Percentiles rank a stretch among this genome's conserved stretches.
Conservation (phyloP, 1,140 invertebrate genomes). For the Drosophila suzukii region DNA sequence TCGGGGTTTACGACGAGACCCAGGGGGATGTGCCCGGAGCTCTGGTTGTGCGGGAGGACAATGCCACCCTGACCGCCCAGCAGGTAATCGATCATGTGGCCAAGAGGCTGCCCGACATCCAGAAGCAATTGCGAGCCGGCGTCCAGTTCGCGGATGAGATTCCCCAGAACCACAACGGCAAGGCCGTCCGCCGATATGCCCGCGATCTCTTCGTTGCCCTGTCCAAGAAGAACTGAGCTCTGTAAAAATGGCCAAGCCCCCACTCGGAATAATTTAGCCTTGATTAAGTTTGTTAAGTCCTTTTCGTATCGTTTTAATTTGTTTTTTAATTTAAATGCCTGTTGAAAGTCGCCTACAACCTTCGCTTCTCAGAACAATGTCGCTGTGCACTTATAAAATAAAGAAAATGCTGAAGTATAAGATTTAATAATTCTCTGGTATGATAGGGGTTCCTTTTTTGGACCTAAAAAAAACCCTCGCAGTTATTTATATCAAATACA, state of each 20-base stretch:
- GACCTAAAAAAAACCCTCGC: not conserved
- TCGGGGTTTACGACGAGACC: conserved; percentile 58
- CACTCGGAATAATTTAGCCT: conserved; percentile 7
- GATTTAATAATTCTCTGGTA: not conserved
- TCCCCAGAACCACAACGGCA: conserved; percentile 87
- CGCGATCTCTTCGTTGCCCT: conserved; percentile 68
- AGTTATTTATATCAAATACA: not conserved
- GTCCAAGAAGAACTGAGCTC: conserved; percentile 31
- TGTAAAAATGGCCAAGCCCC: not conserved
- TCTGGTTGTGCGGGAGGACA: conserved; percentile 40
- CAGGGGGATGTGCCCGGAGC: conserved; percentile 59
- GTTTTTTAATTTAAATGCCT: not conserved
- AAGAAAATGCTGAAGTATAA: conserved; percentile 12
- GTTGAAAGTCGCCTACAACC: not conserved
- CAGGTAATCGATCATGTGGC: conserved; percentile 59
- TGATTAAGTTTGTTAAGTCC: conserved; percentile 13
- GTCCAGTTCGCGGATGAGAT: conserved; percentile 87
- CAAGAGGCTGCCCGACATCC: conserved; percentile 76
- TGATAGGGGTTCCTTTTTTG: not conserved
- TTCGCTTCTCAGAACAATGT: not conserved
- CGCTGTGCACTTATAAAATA: conserved; percentile 9
- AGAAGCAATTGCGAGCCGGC: conserved; percentile 86
- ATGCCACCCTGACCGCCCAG: conserved; percentile 38
- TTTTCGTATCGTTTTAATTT: not conserved
- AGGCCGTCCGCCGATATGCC: conserved; percentile 86